A percentile compares a stretch with the other conserved stretches of the same genome.
These are phyloP conservation scores for Chironex yamaguchii DNA, from an alignment of 30 jellyfish, hydroid and myxozoan species.

Conservation along the genomic window DNA sequence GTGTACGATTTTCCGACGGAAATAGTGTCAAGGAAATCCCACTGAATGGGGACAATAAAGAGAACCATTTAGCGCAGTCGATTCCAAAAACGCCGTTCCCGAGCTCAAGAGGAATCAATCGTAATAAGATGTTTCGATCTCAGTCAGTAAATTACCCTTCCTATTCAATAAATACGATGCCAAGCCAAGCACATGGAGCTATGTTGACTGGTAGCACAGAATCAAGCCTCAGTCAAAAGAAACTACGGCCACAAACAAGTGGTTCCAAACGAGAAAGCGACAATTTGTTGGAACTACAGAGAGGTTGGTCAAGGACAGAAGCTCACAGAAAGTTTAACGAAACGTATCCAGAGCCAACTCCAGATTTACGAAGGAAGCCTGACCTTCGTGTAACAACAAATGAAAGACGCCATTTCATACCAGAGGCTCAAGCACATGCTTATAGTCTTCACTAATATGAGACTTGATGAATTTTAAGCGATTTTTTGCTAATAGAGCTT, in stretches of 20 bases:
- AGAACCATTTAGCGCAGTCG: slow-evolving; percentile 42
- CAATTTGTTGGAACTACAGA: slow-evolving; percentile 49
- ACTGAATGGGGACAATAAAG: slow-evolving; percentile 21
- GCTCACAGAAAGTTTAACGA: slow-evolving; percentile 66
- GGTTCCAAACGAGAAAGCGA: slow-evolving; percentile 34
- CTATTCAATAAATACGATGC: slow-evolving; percentile 58
- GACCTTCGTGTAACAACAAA: slow-evolving; percentile 74
- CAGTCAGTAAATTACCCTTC: slow-evolving; percentile 12
- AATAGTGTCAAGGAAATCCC: slow-evolving; percentile 74
- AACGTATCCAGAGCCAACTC: slow-evolving; percentile 76
- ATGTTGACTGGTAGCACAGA: slow-evolving; percentile 48
- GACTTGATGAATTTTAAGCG: too few species aligned
- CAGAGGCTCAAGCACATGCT: slow-evolving; percentile 76
- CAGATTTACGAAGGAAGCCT: slow-evolving; percentile 76
- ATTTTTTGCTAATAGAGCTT: too few species aligned
- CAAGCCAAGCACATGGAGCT: slow-evolving; percentile 29
- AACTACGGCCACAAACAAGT: slow-evolving; percentile 34
- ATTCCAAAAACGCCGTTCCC: neutral
- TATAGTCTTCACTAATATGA: slow-evolving; percentile 1
- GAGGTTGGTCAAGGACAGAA: slow-evolving; percentile 69
- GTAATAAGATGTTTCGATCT: neutral
- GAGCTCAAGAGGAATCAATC: slow-evolving; percentile 8
- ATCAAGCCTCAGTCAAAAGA: slow-evolving; percentile 41
- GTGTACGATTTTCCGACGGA: slow-evolving; percentile 81
- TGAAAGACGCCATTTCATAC: slow-evolving; percentile 68